Evolutionary conservation across 2,888 invertebrate genomes (phyloP).

Genomic region (Gibbula magus): DNA sequence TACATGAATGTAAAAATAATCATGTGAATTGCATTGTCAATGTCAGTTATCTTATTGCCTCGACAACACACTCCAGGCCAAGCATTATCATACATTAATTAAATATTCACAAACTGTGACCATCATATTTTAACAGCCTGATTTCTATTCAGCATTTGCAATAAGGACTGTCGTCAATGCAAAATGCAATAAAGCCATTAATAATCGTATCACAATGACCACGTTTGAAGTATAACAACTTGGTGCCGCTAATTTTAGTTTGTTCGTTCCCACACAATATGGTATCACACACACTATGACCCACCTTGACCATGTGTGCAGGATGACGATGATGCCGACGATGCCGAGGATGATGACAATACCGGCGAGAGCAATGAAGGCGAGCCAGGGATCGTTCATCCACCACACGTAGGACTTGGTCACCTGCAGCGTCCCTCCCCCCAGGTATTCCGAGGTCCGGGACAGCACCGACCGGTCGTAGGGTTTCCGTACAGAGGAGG

Average conservation of each 20-base stretch:
- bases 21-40: too few relatives aligned
- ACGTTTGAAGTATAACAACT: not conserved
- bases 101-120: too few relatives aligned
- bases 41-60: not conserved
- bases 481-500: slow-evolving; percentile 44
- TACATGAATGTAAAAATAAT: too few relatives aligned
- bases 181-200: not conserved
- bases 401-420: slow-evolving; percentile 64
- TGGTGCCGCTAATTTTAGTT: too few relatives aligned
- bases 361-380: slow-evolving; percentile 89
- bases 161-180: too few relatives aligned
- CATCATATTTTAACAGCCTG: too few relatives aligned
- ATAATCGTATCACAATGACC: not conserved
- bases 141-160: too few relatives aligned
- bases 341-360: slow-evolving; percentile 90
- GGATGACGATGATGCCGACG: slow-evolving; percentile 92
- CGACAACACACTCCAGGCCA: too few relatives aligned
- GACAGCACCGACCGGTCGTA: slow-evolving; percentile 35
- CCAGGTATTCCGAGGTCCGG: slow-evolving; percentile 18
- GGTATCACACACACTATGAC: not conserved
- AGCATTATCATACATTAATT: too few relatives aligned
- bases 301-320: slow-evolving; percentile 93
- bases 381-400: slow-evolving; percentile 85
- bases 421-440: slow-evolving; percentile 35
- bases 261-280: slow-evolving; percentile 79